Evolutionary conservation across 1,140 invertebrate species (phyloP), one percentile per base, ranked within the genome.

Genomic region (Episyrphus balteatus): DNA sequence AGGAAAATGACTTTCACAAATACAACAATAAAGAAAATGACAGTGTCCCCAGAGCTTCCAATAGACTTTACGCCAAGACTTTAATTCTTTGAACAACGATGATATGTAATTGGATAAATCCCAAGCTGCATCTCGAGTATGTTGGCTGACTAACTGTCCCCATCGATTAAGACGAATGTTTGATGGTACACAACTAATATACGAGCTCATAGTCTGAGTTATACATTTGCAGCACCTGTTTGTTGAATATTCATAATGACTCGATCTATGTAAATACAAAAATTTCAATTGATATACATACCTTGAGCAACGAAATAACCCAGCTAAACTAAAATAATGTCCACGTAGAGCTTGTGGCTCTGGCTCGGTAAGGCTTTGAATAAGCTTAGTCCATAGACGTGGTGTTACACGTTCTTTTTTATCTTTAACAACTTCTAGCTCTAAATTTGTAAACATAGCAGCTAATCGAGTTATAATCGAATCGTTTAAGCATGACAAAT

Each of bases 21-120:
- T 75, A 31, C 74, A 75, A 55, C 88, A 92, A 44, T 77, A 79
- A 9, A 90, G 66, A 67, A 85, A 89, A 67, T 92, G 87, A 50
- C 83, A 83, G 56, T 88, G 80, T 0, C 86, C 87, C 91, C 91
- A 95, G 11, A 95, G 68, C 44, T 84, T 77, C 92, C 92, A 96
- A 69, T 94, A 95, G 1, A 93, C 88, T 59, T 83, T 84, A 1
- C 88, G 72, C 92, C 92, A 95, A 1, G 81, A 82, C 51, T 85
- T 84, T 32, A 92, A 70, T 53, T 88, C 81, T 9, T 76, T 77
- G 57, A 86, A 82, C 15, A 93, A 66, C 50, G 79, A 76, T 10
- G 81, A 61, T 9, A 95, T 81, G 58, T 88, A 88, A 37, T 86
- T 82, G 55, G 84, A 88, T 10, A 94, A 71, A 55, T 84, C 84